Evolutionary conservation across 2,888 invertebrate genomes (phyloP), one percentile per base, ranked within the genome.

Genomic region (Lordiphosa andalusiaca): DNA sequence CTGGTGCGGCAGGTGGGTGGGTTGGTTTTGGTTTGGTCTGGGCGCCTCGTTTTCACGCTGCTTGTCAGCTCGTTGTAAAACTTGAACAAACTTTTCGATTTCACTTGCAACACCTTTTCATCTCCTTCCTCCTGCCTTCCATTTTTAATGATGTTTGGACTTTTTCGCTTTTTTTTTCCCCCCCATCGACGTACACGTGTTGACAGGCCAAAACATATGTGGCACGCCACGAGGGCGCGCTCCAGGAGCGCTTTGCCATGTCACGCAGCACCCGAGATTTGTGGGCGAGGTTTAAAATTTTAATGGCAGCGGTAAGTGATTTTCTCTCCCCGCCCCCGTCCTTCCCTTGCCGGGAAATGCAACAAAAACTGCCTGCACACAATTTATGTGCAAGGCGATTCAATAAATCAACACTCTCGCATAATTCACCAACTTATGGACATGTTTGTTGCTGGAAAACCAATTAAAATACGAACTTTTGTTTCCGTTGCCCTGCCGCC

Each of bases 181-280:
- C 33, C 39, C 37, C 40, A 35, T 44, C 30, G 12, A n/a, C 25
- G 57, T 55, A 47, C 36, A 49, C 60, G 50, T 61, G 67, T 84
- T 74, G 85, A 86, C 71, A 94, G 91, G 97, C 97, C 0, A 96
- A 96, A 89, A 92, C 92, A 19, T 98, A 96, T 88, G 94, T 98
- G 44, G 95, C 95, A 76, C 92, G 94, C 44, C 97, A 98, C 87
- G 96, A 98, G 89, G 97, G 97, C 0, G 96, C 94, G 77, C 91
- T 97, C 50, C 96, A 96, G 86, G 96, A 96, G 86, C 90, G 96
- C 63, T 91, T 97, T 64, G 96, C 96, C n/a, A 95, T 96, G 89
- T 96, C 95, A 63, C 94, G 94, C 88, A 95, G 94, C 76, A 96
- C 96, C 2, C 92, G 93, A 82, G 96, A 97, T 88, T 94, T 95